Conservation (phyloP, 2,113 vertebrate species). For the Fregata magnificens region DNA sequence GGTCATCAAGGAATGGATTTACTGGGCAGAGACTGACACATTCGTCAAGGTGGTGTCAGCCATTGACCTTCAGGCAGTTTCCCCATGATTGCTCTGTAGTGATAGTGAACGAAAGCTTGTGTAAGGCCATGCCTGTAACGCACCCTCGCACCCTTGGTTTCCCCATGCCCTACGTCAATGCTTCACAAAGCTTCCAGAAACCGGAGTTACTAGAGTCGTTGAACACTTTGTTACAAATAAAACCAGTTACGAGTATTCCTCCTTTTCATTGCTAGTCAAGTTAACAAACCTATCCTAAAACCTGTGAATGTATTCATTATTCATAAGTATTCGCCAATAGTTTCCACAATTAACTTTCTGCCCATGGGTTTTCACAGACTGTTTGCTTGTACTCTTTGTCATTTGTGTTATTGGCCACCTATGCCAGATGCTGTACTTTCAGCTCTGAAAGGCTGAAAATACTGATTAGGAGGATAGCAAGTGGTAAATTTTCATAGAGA, state of each 20-base stretch:
- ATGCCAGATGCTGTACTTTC: slow-evolving; percentile 19
- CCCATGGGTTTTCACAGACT: not conserved
- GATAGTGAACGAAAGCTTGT: not conserved
- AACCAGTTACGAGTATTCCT: not conserved
- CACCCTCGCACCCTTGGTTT: not conserved
- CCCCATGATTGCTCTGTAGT: not conserved
- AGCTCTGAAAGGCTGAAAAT: not conserved
- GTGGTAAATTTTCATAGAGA: not conserved
- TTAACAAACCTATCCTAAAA: not conserved
- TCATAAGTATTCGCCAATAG: slow-evolving; percentile 63
- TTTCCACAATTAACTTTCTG: not conserved
- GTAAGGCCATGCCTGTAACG: not conserved
- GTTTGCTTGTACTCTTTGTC: slow-evolving; percentile 20
- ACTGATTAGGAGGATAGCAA: not conserved
- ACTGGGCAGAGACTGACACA: not conserved
- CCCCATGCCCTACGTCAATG: not conserved
- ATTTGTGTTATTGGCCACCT: slow-evolving; percentile 38
- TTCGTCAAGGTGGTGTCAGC: not conserved
- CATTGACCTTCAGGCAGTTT: not conserved
- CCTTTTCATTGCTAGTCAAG: not conserved
- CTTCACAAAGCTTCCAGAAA: not conserved
- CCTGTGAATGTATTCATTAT: slow-evolving; percentile 60
- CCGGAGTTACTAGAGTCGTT: not conserved
- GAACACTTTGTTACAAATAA: not conserved
- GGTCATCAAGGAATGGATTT: slow-evolving; percentile 1